Evolutionary conservation across 1,140 invertebrate genomes (phyloP), one percentile per base, ranked within the genome.

Genomic region (Nephotettix cincticeps): DNA sequence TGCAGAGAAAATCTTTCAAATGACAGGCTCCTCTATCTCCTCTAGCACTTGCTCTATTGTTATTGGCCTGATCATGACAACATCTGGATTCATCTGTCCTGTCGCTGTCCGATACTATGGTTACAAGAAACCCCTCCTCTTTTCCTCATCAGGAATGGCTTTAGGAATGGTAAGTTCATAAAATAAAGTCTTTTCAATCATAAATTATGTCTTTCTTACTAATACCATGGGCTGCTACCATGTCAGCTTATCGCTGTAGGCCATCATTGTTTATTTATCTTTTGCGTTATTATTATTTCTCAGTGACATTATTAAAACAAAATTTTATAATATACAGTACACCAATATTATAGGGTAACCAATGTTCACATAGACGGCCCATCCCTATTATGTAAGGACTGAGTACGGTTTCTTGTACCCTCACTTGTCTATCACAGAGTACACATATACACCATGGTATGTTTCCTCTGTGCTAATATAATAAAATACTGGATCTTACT

Each of bases 131-230:
- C 56, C 56, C 9, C 27, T 61, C 4, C 9, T 61, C 2, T 9
- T 29, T 6, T 61, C 56, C 4, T 14, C 56, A 14, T 23, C 23
- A 9, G 56, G 56, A 13, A 28, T 28, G 25, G 21, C 27, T 29
- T 61, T 61, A 2, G 56, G 56, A 61, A 61, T 61, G 56, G 56
- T 61, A 61, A 61, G 56, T 61, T 61, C 21, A 9, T 40, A 40
- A 40, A 40, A 40, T n/a, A n/a, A n/a, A n/a, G n/a, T n/a, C 36
- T 6, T 40, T 17, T 17, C 6, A 40, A 40, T 40, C 6, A 40
- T 40, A 40, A 40, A 40, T 9, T 40, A 40, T 9, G 17, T 17
- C 6, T 40, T 40, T 40, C 17, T 40, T 40, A 9, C 36, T 9
- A 40, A 40, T 9, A 6, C 6, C 6, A 9, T 40, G 17, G 17